Conservation (phyloP, 2,888 invertebrate species). For the Agrilus cyanescens region DNA sequence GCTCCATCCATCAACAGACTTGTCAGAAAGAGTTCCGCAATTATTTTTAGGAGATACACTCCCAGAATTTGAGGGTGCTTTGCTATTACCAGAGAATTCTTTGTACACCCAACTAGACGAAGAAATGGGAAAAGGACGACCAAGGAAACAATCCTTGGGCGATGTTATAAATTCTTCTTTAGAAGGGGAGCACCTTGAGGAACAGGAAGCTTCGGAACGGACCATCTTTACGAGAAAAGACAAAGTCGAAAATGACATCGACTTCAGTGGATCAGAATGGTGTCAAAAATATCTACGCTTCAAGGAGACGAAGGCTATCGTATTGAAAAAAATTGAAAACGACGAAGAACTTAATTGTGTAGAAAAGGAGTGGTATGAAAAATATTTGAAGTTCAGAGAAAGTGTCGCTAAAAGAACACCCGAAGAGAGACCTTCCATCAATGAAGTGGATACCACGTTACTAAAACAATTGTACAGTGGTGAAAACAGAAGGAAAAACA, state of each 20-base stretch:
- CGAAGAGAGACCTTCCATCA: too few species aligned
- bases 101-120: slow-evolving; percentile 23
- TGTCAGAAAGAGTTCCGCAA: not conserved
- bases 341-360: slow-evolving; percentile 4
- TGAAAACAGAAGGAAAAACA: slow-evolving; percentile 7
- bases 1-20: not conserved
- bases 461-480: slow-evolving; percentile 9
- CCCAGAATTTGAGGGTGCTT: slow-evolving; percentile 18
- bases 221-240: slow-evolving; percentile 23
- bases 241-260: slow-evolving; percentile 15
- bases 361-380: slow-evolving; percentile 13
- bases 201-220: slow-evolving; percentile 14
- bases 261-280: slow-evolving; percentile 15
- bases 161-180: slow-evolving; percentile 4
- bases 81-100: slow-evolving; percentile 25
- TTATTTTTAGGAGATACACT: not conserved
- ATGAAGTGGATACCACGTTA: slow-evolving; percentile 2
- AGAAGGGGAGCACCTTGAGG: slow-evolving; percentile 3
- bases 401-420: too few species aligned
- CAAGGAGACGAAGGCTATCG: slow-evolving; percentile 6
- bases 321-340: slow-evolving; percentile 6
- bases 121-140: slow-evolving; percentile 21
- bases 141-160: slow-evolving; percentile 5
- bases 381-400: slow-evolving; percentile 8
- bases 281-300: slow-evolving; percentile 13